Evolutionary conservation across 2,113 vertebrate genomes (phyloP), one percentile per base, ranked within the genome.

Genomic region (Gymnogyps californianus): DNA sequence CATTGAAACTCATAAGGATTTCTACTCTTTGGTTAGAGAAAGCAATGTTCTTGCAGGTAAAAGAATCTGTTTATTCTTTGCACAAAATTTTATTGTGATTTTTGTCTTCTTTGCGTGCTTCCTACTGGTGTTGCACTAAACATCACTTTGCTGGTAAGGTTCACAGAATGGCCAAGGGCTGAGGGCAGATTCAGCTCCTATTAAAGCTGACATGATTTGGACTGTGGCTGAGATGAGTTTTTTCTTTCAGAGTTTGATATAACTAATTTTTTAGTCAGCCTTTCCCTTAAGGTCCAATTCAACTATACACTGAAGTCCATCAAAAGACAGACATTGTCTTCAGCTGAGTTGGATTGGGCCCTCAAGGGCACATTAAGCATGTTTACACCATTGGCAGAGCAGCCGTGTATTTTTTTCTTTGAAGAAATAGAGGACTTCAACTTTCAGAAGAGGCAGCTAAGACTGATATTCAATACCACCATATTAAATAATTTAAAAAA

Each of bases 221-320:
- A 62, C 10, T 77, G 28, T 55, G 42, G 32, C 62, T 62, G 58
- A 92, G 66, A 93, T 28, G 12, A 93, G 21, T 7, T 74, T 83
- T 82, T 74, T 54, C 52, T 83, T 93, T 90, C 49, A 72, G 40
- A 74, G 28, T 70, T 88, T 66, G 57, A 66, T 94, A 82, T 46
- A 94, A 86, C 25, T 83, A 25, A 69, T 93, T 93, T 93, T 95
- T 92, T 38, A 95, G 92, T 80, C 92, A 96, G 58, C 29, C 38
- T 72, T 92, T 66, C 69, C 80, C 96, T 95, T 55, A 80, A 90
- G 85, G 62, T 83, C n/a, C 10, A 10, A 64, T 90, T 91, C 85
- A 80, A 2, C 44, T n/a, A 24, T 32, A 69, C 5, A 28, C 22
- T 80, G 75, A 88, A 92, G 74, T 85, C 87, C 74, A 88, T 93